These are phyloP conservation scores for Myoxocephalus aenaeus DNA, from an alignment of 2,797 vertebrate species.

Conservation along the genomic window DNA sequence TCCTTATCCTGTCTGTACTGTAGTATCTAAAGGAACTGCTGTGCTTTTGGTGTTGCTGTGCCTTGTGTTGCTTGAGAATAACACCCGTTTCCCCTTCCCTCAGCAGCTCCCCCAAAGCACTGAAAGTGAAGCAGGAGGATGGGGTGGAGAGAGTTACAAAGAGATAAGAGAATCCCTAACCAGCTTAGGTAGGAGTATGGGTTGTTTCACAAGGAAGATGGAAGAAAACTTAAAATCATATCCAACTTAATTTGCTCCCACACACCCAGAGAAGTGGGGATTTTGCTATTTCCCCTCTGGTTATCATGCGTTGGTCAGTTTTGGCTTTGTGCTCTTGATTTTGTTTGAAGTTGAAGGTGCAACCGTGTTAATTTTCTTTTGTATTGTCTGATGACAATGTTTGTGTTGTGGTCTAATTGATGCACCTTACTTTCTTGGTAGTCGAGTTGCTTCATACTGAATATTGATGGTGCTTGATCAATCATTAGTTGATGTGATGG, in stretches of 20 bases:
- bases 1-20: constrained; percentile 35
- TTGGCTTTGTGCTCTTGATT: constrained; percentile 47
- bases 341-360: constrained; percentile 20
- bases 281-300: constrained; percentile 53
- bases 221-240: constrained; percentile 74
- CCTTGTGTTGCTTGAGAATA: constrained; percentile 82
- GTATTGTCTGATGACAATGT: constrained; percentile 8
- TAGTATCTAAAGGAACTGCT: constrained; percentile 49
- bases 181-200: constrained; percentile 91
- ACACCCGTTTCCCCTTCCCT: constrained; percentile 89
- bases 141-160: constrained; percentile 90
- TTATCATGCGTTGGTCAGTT: constrained; percentile 46
- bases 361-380: constrained; percentile 23
- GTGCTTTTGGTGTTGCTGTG: constrained; percentile 70
- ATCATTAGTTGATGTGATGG: background rate
- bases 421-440: background rate
- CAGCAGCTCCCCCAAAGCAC: constrained; percentile 90
- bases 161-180: constrained; percentile 89
- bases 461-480: constrained; percentile 3
- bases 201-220: constrained; percentile 87
- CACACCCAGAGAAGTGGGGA: constrained; percentile 60
- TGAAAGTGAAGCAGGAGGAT: constrained; percentile 90
- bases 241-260: constrained; percentile 68
- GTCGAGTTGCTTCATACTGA: background rate
- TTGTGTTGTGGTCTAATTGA: constrained; percentile 18